Conservation (phyloP, 2,888 invertebrate species). For the Empis stercorea region DNA sequence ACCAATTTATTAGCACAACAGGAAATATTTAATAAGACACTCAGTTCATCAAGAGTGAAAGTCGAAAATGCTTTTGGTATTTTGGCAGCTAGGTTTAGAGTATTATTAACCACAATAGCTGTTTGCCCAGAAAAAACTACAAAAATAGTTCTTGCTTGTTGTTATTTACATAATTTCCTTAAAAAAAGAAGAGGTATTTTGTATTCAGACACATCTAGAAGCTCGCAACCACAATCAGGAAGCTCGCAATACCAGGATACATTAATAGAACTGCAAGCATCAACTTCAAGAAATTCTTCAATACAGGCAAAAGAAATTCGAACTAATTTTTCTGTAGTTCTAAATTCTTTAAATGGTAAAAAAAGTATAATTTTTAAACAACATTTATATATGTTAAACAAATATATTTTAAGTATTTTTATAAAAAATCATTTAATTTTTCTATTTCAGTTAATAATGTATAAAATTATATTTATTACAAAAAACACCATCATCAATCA, state of each 20-base stretch:
- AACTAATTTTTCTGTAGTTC: not conserved
- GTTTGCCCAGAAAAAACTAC: conserved; percentile 9
- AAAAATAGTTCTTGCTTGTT: conserved; percentile 7
- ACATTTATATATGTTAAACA: too few species aligned
- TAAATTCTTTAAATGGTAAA: not conserved
- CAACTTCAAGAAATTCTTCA: not conserved
- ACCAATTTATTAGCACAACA: conserved; percentile 1
- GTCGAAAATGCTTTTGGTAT: conserved; percentile 14
- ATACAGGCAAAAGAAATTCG: not conserved
- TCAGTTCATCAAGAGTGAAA: conserved; percentile 4
- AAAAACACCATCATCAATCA: too few species aligned
- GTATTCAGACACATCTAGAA: not conserved
- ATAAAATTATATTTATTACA: too few species aligned
- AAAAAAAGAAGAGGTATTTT: not conserved
- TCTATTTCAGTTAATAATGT: too few species aligned
- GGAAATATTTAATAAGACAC: not conserved
- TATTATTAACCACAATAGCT: conserved; percentile 12
- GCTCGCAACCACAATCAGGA: not conserved
- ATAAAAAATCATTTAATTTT: too few species aligned
- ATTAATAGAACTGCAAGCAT: conserved; percentile 1
- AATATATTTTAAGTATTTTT: too few species aligned
- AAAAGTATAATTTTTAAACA: not conserved
- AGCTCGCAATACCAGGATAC: not conserved
- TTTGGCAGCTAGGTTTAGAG: conserved; percentile 7
- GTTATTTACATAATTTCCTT: conserved; percentile 12